Evolutionary conservation across 2,113 vertebrate species (phyloP), one percentile per base, ranked within the genome.

Genomic region (human): DNA sequence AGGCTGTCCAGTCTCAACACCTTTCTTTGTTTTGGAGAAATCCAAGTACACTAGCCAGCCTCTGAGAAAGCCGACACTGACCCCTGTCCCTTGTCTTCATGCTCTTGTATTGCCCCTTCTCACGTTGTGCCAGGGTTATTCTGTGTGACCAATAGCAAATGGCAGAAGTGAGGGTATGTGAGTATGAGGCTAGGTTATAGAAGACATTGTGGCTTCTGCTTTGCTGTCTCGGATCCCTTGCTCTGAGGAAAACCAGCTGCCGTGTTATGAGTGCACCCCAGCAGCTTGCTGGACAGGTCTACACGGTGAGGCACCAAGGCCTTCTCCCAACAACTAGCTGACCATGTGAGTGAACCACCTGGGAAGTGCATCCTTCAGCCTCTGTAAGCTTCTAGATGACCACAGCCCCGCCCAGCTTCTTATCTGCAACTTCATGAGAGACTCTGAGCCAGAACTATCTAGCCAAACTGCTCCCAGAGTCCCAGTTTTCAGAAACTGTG

Each of bases 1-100:
- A 52, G 25, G 16, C 40, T 83, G 64, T 13, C 23, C 50, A 59
- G 27, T 90, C n/a, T 93, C 6, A 59, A 73, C 38, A 66, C 2
- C 40, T 93, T 96, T 64, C 35, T 23, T 94, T 82, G 38, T 45
- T 96, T 93, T 52, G 23, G 50, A 27, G 72, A 80, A 68, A n/a
- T n/a, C 16, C 8, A 75, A 35, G 23, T 50, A 20, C 27, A 27
- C 6, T 43, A 93, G 57, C 35, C 57, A 84, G 52, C 16, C 25
- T 95, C 70, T 4, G 11, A 50, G 57, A 68, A 1, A 85, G 66
- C 35, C 52, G 55, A 6, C 35, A 23, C 11, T 45, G 55, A 50
- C 20, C 18, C 52, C 40, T 32, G 43, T 35, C 18, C 6, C 17
- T 35, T 72, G 18, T 83, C 50, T 48, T 45, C 43, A 52, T 66